A percentile compares a stretch with the other conserved stretches of the same genome.
Conservation (phyloP, 92 coral and sea anemone species). For the Zoanthus sansibaricus region DNA sequence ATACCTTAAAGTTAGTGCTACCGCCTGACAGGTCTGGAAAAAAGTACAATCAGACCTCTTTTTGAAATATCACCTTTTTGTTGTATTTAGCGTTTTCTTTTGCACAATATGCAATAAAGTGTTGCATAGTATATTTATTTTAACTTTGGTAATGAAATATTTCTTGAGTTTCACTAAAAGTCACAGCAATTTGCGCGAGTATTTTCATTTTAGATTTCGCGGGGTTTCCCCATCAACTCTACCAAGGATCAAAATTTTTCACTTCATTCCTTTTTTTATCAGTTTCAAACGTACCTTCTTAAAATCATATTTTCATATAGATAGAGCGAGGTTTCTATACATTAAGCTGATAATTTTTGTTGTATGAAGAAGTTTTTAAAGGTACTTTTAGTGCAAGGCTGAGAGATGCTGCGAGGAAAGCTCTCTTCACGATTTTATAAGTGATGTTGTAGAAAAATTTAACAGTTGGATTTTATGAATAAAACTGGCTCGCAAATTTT, state of each 20-base stretch:
- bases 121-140: background rate
- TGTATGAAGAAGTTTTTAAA: too few relatives aligned
- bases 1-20: background rate
- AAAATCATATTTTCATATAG: background rate
- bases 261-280: background rate
- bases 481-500: too few relatives aligned
- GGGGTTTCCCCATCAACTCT: slow-evolving; percentile 67
- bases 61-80: background rate
- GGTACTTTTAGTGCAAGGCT: too few relatives aligned
- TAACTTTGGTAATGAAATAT: background rate
- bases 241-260: background rate
- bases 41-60: background rate
- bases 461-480: too few relatives aligned
- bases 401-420: too few relatives aligned
- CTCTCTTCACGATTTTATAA: too few relatives aligned
- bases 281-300: background rate
- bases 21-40: background rate
- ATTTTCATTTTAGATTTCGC: slow-evolving; percentile 51
- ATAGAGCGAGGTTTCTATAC: background rate
- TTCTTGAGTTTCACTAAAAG: background rate
- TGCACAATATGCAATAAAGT: background rate
- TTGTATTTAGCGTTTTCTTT: background rate
- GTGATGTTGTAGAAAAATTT: too few relatives aligned
- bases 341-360: background rate
- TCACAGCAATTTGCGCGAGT: background rate